These are phyloP conservation scores for Narcine bancroftii DNA, from an alignment of 2,113 vertebrate genomes.

Conservation along the genomic window DNA sequence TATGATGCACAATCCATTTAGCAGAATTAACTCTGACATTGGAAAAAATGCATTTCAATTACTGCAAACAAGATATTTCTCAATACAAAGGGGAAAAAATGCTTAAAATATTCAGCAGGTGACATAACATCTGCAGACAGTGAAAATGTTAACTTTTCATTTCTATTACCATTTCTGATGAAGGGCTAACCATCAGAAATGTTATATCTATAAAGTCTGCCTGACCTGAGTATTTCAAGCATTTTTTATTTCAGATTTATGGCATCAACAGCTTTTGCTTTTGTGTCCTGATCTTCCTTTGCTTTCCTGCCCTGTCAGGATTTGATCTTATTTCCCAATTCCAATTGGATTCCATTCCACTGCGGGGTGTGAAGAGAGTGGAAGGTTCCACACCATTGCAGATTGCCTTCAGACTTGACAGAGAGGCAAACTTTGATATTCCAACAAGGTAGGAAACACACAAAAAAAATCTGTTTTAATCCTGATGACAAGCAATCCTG, in stretches of 20 bases:
- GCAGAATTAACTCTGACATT: background rate
- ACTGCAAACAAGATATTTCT: background rate
- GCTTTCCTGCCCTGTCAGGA: constrained; percentile 43
- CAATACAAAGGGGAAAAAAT: too few relatives aligned
- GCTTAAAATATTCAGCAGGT: too few relatives aligned
- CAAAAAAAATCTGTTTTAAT: background rate
- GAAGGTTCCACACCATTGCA: constrained; percentile 65
- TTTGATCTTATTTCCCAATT: constrained; percentile 70
- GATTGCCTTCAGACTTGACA: constrained; percentile 67
- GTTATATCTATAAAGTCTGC: background rate
- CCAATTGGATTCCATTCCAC: constrained; percentile 61
- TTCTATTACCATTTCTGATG: background rate
- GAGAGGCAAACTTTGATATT: constrained; percentile 68
- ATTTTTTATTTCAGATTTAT: too few relatives aligned
- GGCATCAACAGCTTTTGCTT: background rate
- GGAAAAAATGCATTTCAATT: background rate
- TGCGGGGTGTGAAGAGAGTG: constrained; percentile 65
- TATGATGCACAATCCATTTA: background rate
- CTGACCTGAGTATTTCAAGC: too few relatives aligned
- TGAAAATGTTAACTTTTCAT: background rate
- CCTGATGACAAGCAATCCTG: background rate
- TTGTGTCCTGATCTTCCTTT: background rate
- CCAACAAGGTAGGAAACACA: constrained; percentile 60
- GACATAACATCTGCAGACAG: too few relatives aligned
- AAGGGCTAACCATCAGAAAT: background rate